phyloP scores from a whole-genome alignment of 2,888 invertebrate genomes.

The Drosophila fungiperda region DNA sequence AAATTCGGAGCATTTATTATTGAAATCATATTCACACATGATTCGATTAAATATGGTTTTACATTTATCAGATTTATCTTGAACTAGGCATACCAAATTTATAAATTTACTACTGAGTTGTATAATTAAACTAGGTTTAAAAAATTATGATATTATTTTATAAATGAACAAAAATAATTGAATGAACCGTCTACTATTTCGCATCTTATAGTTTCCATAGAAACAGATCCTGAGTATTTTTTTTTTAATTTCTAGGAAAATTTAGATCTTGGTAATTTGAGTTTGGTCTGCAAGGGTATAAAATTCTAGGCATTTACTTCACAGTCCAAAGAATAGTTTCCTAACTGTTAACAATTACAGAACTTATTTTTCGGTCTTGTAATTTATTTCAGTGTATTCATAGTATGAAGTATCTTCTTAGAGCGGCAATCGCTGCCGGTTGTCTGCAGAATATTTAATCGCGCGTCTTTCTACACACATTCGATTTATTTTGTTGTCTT shows the following conservation, averaged over 20 bases:
- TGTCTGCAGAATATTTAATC: not conserved
- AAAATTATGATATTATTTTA: not conserved
- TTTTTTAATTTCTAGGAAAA: rapidly evolving
- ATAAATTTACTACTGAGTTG: not conserved
- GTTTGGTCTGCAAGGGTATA: not conserved
- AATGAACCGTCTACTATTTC: not conserved
- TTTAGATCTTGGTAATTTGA: not conserved
- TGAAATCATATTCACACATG: no score
- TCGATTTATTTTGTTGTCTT: not conserved
- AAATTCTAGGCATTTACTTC: not conserved
- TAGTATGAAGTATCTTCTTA: no score
- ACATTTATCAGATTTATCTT: not conserved
- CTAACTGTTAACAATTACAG: not conserved
- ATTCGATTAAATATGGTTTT: not conserved
- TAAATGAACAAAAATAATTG: not conserved
- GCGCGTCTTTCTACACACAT: not conserved
- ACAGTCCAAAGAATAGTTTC: not conserved
- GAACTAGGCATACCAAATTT: not conserved
- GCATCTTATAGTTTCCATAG: not conserved
- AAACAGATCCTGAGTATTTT: not conserved
- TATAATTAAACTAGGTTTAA: no score
- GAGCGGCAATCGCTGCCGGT: not conserved
- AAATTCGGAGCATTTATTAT: no score
- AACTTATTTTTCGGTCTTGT: not conserved
- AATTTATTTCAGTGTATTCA: not conserved